Conservation (phyloP, 2,113 vertebrate species). For the Cephalopholis sonnerati region DNA sequence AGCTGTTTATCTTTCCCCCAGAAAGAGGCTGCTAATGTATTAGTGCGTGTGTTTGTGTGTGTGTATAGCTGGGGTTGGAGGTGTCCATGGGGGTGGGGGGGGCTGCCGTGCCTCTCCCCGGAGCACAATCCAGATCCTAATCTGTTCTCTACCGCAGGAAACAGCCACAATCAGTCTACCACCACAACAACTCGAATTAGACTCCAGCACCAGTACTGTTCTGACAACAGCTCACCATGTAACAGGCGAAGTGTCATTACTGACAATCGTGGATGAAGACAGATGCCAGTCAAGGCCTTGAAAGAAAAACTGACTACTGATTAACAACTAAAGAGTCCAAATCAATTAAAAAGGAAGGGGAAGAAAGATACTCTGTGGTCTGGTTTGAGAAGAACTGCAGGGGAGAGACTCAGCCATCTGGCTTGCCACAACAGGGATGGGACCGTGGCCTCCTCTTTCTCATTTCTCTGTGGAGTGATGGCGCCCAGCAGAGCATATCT, state of each 20-base stretch:
- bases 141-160: constrained; percentile 61
- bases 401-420: constrained; percentile 73
- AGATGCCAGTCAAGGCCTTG: constrained; percentile 4
- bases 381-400: constrained; percentile 45
- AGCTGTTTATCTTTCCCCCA: constrained; percentile 66
- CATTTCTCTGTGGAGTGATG: constrained; percentile 59
- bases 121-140: constrained; percentile 70
- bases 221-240: constrained; percentile 32
- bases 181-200: constrained; percentile 47
- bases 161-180: constrained; percentile 54
- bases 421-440: constrained; percentile 37
- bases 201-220: not conserved
- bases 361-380: constrained; percentile 27
- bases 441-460: constrained; percentile 50
- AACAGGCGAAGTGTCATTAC: constrained; percentile 18
- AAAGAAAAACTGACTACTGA: not conserved
- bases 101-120: constrained; percentile 45
- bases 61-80: constrained; percentile 33
- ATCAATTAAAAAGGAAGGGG: constrained; percentile 2
- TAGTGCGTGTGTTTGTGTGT: constrained; percentile 30
- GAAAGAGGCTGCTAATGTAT: constrained; percentile 45
- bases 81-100: constrained; percentile 12
- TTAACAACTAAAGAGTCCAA: constrained; percentile 37
- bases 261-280: constrained; percentile 13
- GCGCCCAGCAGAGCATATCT: constrained; percentile 65